Evolutionary conservation across 2,113 vertebrate genomes (phyloP).

Genomic region (Lamprologus lemairii): DNA sequence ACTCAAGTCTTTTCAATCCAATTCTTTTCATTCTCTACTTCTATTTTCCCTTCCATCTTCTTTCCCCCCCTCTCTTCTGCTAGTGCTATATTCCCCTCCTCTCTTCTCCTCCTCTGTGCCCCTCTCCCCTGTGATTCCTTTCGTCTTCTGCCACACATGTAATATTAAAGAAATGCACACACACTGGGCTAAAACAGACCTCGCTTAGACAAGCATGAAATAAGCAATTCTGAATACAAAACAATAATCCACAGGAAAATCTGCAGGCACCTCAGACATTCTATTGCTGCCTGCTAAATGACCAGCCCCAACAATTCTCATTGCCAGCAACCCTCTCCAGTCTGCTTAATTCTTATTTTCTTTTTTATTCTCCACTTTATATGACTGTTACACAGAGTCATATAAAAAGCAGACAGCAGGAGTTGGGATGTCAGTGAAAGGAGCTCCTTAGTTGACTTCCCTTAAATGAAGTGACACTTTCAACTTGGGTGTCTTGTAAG

Average conservation of each 20-base stretch:
- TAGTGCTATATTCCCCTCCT: slow-evolving; percentile 1
- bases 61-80: neutral
- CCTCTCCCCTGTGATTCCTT: slow-evolving; percentile 6
- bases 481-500: slow-evolving; percentile 5
- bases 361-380: neutral
- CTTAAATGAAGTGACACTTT: slow-evolving; percentile 42
- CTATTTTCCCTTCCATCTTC: neutral
- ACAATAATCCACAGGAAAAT: slow-evolving; percentile 10
- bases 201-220: slow-evolving; percentile 32
- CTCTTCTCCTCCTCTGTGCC: neutral
- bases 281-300: neutral
- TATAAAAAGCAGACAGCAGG: neutral
- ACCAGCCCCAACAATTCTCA: neutral
- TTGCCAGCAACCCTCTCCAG: neutral
- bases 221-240: slow-evolving; percentile 30
- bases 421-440: neutral
- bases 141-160: slow-evolving; percentile 36
- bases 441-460: neutral
- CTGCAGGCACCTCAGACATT: neutral
- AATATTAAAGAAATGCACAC: slow-evolving; percentile 41
- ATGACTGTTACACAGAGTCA: neutral
- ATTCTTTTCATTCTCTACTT: neutral
- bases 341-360: neutral
- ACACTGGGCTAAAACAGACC: neutral
- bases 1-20: slow-evolving; percentile 26